Evolutionary conservation across 2,797 vertebrate species (phyloP), one percentile per base, ranked within the genome.

Genomic region (Synanceia verrucosa): DNA sequence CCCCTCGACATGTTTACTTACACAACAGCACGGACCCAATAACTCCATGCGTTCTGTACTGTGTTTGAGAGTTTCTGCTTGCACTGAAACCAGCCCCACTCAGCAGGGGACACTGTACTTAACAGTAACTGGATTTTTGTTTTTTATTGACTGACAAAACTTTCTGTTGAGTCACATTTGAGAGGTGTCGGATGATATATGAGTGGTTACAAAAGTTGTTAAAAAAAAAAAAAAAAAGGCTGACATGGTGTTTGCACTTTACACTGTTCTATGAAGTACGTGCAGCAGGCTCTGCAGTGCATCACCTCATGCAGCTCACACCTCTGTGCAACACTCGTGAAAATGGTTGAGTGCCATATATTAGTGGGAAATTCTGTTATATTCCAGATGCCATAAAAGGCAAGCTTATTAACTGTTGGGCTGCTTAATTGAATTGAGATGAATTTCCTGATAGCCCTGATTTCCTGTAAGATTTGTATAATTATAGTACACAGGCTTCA

Each of bases 1-100:
- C 95, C 96, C 95, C 96, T 96, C 96, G 96, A 97, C 97, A 98
- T 98, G 96, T 98, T 99, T 99, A 97, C 96, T 97, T 97, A 97
- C 95, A 96, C 94, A 95, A 94, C 89, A 93, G 94, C 94, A 91
- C 72, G 76, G 91, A 94, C 92, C 95, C 94, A 91, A 95, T 94
- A 94, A 93, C 92, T 94, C 89, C 84, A 91, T 89, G 88, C 89
- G 92, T 91, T 93, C 93, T 47, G 69, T 34, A 39, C 56, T 34
- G 74, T 77, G 87, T 93, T 86, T 18, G 79, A 91, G 93, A 94
- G 91, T 92, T 94, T 91, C 84, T 65, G 67, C 90, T 92, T 88
- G 83, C 26, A 85, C 85, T 67, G 61, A 75, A 80, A 75, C 65
- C 48, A 73, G 65, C 60, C 37, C 21, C 24, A 21, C 64, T 77